A percentile compares a stretch with the other conserved stretches of the same genome.
phyloP scores from a whole-genome alignment of 2,797 vertebrate genomes.

The Hydrocynus forskahlii region DNA sequence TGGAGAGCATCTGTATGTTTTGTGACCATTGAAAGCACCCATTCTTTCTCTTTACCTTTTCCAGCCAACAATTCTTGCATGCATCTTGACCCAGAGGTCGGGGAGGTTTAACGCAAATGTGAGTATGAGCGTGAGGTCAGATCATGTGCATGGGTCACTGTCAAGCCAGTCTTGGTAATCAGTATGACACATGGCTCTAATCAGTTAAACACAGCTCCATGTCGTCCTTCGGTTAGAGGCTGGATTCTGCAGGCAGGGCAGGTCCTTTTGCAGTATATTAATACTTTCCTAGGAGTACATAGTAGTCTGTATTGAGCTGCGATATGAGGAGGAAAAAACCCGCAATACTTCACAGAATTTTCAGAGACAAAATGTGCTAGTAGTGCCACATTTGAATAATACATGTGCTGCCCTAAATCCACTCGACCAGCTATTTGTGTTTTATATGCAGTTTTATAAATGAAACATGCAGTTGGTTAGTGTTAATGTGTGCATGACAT shows the following conservation, averaged over 20 bases:
- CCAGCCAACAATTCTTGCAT: conserved; percentile 18
- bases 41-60: conserved; percentile 40
- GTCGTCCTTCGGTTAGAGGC: conserved; percentile 31
- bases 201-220: conserved; percentile 38
- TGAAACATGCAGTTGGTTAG: no score
- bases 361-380: no score
- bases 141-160: conserved; percentile 15
- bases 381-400: no score
- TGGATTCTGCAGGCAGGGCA: conserved; percentile 38
- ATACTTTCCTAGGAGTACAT: background rate
- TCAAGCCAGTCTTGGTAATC: conserved; percentile 31
- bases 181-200: conserved; percentile 43
- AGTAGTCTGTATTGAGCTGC: background rate
- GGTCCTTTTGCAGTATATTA: conserved; percentile 4
- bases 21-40: conserved; percentile 28
- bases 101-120: conserved; percentile 8
- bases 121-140: background rate
- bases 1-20: conserved; percentile 32
- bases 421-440: no score
- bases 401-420: no score
- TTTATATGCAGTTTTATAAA: no score
- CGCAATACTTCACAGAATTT: no score
- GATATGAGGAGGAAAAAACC: no score
- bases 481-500: no score
- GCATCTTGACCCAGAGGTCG: background rate